Conservation (phyloP, 2,797 vertebrate species). For the Sphenopsis melanotis region DNA sequence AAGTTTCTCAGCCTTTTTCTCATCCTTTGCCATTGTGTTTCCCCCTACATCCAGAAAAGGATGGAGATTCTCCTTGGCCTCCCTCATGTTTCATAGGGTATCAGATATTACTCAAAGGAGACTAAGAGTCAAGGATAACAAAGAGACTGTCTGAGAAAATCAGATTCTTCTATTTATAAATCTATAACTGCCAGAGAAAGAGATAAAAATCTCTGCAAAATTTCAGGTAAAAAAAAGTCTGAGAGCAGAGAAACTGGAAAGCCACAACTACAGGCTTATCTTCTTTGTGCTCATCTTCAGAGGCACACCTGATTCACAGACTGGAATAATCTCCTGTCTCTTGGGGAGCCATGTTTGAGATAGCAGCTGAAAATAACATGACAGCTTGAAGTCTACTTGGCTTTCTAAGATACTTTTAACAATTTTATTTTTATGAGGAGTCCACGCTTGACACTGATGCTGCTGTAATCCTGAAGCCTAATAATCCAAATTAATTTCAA, state of each 20-base stretch:
- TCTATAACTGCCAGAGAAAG: not conserved
- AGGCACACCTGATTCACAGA: constrained; percentile 4
- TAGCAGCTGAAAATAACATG: not conserved
- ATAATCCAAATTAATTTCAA: not conserved
- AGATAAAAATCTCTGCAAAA: not conserved
- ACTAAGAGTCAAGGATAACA: not conserved
- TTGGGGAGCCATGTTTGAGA: not conserved
- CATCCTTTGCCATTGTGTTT: not conserved
- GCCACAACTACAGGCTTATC: not conserved
- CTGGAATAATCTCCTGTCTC: not conserved
- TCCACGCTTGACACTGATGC: not conserved
- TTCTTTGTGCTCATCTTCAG: not conserved
- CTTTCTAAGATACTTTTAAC: not conserved
- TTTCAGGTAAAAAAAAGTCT: not conserved
- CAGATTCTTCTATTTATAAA: not conserved
- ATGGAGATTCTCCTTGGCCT: not conserved
- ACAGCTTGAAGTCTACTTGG: not conserved
- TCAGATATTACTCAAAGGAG: not conserved
- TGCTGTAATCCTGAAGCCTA: not conserved
- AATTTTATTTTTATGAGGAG: not conserved
- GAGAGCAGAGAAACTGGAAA: constrained; percentile 3
- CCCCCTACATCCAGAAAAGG: not conserved
- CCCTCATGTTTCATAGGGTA: not conserved
- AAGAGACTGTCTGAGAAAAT: not conserved
- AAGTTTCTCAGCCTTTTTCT: not conserved